These are phyloP conservation scores for Epizoanthus fatuus DNA, from an alignment of 92 coral and sea anemone genomes.

Conservation along the genomic window DNA sequence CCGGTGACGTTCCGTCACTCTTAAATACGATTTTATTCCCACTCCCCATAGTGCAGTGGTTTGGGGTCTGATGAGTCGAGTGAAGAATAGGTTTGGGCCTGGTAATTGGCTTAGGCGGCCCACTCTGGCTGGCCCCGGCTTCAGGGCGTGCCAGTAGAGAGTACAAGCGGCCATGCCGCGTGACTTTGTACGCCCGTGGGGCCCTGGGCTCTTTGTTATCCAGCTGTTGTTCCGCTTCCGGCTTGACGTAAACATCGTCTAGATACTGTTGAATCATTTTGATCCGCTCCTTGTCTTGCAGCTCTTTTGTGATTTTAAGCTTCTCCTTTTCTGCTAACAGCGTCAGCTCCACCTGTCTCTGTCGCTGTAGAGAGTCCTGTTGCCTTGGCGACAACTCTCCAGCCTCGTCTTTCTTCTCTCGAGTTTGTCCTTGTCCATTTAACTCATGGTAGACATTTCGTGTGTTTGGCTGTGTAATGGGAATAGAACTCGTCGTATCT, in stretches of 20 bases:
- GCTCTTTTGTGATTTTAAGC: conserved; percentile 68
- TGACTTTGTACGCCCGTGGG: conserved; percentile 54
- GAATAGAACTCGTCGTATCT: not conserved
- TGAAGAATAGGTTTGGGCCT: conserved; percentile 80
- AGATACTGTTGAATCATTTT: conserved; percentile 82
- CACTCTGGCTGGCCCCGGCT: conserved; percentile 11
- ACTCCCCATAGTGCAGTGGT: conserved; percentile 36
- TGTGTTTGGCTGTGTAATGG: conserved; percentile 4
- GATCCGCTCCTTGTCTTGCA: conserved; percentile 80
- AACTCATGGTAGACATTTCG: conserved; percentile 32
- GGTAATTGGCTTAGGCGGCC: conserved; percentile 54
- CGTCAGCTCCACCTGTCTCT: conserved; percentile 68
- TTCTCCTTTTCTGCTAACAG: conserved; percentile 73
- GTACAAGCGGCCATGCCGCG: conserved; percentile 68
- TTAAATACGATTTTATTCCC: conserved; percentile 71
- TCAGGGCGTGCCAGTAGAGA: conserved; percentile 68
- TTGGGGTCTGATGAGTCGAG: conserved; percentile 25
- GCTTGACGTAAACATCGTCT: conserved; percentile 69
- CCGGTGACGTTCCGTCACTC: conserved; percentile 23
- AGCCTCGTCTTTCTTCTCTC: not conserved
- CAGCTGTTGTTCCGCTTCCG: conserved; percentile 6
- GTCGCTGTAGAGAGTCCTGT: conserved; percentile 77
- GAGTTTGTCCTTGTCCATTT: conserved; percentile 6
- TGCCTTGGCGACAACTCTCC: conserved; percentile 51
- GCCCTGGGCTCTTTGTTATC: conserved; percentile 6